Conservation (phyloP, 2,113 vertebrate genomes). For the Irena cyanogastra region DNA sequence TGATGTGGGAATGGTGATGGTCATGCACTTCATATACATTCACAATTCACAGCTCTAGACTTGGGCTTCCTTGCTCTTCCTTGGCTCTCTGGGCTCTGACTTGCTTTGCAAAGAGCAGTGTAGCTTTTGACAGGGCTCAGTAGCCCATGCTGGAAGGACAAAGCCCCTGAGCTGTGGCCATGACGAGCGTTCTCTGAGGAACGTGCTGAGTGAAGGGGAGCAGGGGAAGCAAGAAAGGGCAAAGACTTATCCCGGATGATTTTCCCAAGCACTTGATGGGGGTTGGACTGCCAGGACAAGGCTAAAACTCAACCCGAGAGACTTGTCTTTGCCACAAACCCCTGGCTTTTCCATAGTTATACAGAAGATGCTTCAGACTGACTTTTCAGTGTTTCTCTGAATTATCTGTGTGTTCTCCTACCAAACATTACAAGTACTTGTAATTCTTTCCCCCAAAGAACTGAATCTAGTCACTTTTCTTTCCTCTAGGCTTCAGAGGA, state of each 20-base stretch:
- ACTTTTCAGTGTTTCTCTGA: background rate
- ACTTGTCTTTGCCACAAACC: background rate
- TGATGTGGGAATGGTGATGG: background rate
- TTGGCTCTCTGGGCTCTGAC: background rate
- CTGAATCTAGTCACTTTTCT: constrained; percentile 38
- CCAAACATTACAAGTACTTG: background rate
- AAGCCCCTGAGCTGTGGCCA: background rate
- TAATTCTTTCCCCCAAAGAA: background rate
- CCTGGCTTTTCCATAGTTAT: background rate
- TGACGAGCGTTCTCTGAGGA: background rate
- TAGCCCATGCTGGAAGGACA: background rate
- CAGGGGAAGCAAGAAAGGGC: background rate
- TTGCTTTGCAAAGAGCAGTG: background rate
- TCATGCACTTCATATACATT: background rate
- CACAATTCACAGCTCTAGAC: background rate
- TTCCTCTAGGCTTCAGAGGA: constrained; percentile 33
- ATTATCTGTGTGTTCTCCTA: background rate
- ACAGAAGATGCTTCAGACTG: background rate
- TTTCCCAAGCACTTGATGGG: background rate
- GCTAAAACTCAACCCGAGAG: background rate
- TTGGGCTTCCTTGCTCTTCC: background rate
- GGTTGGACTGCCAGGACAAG: background rate
- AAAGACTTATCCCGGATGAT: background rate
- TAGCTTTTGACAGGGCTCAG: background rate
- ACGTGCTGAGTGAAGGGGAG: too few species aligned